A percentile compares a stretch with the other conserved stretches of the same genome.
These are phyloP conservation scores for Seira sanloemensis DNA, from an alignment of 2,888 invertebrate species.

Conservation along the genomic window DNA sequence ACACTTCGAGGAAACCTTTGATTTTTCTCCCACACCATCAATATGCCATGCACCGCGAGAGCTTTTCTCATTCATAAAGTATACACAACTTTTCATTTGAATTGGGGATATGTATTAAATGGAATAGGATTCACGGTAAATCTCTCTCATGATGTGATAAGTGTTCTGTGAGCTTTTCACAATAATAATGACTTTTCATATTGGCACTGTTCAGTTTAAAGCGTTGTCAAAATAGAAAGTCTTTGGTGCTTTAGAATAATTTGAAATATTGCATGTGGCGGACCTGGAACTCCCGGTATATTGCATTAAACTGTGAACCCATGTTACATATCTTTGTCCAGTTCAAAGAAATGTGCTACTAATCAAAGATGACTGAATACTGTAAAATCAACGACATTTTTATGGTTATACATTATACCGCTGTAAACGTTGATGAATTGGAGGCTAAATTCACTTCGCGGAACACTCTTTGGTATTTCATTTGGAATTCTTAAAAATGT, in stretches of 20 bases:
- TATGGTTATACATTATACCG: conserved; percentile 6
- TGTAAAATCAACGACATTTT: conserved; percentile 30
- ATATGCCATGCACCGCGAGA: not conserved
- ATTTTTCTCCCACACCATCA: not conserved
- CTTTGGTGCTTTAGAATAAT: no score
- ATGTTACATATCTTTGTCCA: no score
- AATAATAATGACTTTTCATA: conserved; percentile 1
- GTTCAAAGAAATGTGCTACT: no score
- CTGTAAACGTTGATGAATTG: conserved; percentile 35
- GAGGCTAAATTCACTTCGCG: not conserved
- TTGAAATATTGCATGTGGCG: no score
- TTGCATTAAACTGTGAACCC: no score
- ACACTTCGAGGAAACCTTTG: conserved; percentile 43
- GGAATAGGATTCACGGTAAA: conserved; percentile 53
- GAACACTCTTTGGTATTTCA: no score
- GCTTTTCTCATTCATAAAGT: not conserved
- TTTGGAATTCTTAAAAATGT: no score
- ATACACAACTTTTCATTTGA: not conserved
- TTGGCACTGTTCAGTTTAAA: no score
- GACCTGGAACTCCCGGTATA: no score
- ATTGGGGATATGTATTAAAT: not conserved
- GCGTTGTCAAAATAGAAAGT: no score
- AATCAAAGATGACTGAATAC: no score
- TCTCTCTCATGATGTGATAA: conserved; percentile 50
- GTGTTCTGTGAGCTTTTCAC: conserved; percentile 9